Conservation (phyloP, 2,888 invertebrate species). For the Incurvaria masculella region DNA sequence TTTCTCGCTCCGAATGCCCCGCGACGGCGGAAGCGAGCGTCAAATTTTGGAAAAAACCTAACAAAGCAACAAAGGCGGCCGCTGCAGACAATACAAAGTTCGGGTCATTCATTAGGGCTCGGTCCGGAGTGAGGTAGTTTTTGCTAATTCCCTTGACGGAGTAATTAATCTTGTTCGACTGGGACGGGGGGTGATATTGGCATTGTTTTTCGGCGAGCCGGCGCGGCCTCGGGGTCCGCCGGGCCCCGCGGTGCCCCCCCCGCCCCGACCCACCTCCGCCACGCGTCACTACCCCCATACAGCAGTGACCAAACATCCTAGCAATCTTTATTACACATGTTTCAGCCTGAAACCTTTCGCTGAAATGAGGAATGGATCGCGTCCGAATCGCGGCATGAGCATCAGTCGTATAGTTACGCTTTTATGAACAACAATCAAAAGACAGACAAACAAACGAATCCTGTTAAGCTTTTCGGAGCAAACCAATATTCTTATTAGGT, state of each 20-base stretch:
- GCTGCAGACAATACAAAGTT: not conserved
- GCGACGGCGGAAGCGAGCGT: too few relatives aligned
- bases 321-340: too few relatives aligned
- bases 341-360: too few relatives aligned
- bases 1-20: not conserved
- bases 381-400: too few relatives aligned
- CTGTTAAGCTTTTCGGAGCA: too few relatives aligned
- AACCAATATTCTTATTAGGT: too few relatives aligned
- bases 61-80: not conserved
- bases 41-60: not conserved
- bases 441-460: too few relatives aligned
- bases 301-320: too few relatives aligned
- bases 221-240: not conserved
- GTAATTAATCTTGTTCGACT: not conserved
- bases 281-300: too few relatives aligned
- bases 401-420: too few relatives aligned
- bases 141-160: not conserved
- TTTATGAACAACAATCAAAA: too few relatives aligned
- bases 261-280: not conserved
- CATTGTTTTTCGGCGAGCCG: not conserved
- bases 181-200: not conserved
- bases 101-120: not conserved
- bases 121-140: not conserved
- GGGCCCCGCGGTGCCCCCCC: not conserved
- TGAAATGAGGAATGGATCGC: too few relatives aligned